Evolutionary conservation across 2,888 invertebrate genomes (phyloP).

Genomic region (Andrena marginata): DNA sequence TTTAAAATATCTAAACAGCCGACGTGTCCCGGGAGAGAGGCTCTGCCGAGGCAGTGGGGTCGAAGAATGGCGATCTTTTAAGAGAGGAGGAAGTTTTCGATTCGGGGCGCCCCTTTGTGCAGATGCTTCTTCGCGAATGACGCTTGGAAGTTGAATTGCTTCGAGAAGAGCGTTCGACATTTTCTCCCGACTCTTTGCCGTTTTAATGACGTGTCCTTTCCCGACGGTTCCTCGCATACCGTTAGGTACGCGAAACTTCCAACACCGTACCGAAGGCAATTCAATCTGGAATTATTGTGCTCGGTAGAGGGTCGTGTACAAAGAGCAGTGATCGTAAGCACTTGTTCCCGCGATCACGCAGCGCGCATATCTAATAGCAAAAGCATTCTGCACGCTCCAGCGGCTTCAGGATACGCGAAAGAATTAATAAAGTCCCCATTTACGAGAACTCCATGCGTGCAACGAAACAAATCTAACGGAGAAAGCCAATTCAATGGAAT

Average conservation of each 20-base stretch:
- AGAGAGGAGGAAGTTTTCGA: constrained; percentile 33
- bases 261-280: constrained; percentile 18
- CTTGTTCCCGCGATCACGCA: neutral
- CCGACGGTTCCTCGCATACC: neutral
- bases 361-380: neutral
- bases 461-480: no score
- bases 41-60: neutral
- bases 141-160: constrained; percentile 49
- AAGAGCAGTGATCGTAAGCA: neutral
- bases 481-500: no score
- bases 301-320: neutral
- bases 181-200: constrained; percentile 41
- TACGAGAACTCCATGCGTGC: no score
- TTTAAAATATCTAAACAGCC: constrained; percentile 24
- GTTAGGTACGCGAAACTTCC: constrained; percentile 27
- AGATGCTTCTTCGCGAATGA: constrained; percentile 17
- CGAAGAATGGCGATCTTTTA: constrained; percentile 40
- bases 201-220: constrained; percentile 53
- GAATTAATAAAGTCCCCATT: no score
- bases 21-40: neutral
- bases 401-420: no score
- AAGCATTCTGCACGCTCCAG: neutral
- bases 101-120: constrained; percentile 33
- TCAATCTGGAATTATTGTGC: constrained; percentile 3
- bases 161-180: constrained; percentile 48